These are phyloP conservation scores for Steatocranus sp. DNA, from an alignment of 2,797 vertebrate species.

Conservation along the genomic window DNA sequence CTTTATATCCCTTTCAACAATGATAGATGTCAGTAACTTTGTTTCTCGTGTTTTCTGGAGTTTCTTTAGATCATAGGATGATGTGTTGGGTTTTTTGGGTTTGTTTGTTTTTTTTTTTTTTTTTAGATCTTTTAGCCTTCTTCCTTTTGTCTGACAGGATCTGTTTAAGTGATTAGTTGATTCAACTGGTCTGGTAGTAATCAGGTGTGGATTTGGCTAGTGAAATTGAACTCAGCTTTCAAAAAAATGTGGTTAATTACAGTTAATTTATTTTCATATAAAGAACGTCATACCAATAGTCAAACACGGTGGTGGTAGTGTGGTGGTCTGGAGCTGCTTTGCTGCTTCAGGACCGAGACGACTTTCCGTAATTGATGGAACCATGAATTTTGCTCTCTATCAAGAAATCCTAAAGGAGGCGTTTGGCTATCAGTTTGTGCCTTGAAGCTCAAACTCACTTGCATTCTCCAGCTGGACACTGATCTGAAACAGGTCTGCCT, in stretches of 20 bases:
- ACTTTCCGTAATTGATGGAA: neutral
- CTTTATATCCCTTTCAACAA: neutral
- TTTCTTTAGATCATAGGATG: neutral
- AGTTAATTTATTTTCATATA: neutral
- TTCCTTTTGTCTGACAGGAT: neutral
- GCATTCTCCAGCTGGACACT: neutral
- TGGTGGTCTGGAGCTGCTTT: neutral
- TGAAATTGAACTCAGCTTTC: neutral
- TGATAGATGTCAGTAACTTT: neutral
- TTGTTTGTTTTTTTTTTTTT: fast-evolving
- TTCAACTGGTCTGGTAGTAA: neutral
- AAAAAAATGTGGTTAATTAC: neutral
- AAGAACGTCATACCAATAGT: neutral
- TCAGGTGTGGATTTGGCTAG: neutral
- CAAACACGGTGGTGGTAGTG: neutral
- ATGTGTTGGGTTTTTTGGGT: neutral
- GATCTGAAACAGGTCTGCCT: neutral
- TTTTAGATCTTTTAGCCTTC: neutral
- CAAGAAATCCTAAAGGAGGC: neutral
- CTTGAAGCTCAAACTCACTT: neutral
- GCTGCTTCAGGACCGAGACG: neutral
- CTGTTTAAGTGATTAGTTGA: neutral
- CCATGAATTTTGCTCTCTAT: neutral
- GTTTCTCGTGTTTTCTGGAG: neutral
- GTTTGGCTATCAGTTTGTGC: neutral